Percentiles rank a stretch among this genome's conserved stretches.
Conservation (phyloP, 2,888 invertebrate species). For the Drosophila infuscata region DNA sequence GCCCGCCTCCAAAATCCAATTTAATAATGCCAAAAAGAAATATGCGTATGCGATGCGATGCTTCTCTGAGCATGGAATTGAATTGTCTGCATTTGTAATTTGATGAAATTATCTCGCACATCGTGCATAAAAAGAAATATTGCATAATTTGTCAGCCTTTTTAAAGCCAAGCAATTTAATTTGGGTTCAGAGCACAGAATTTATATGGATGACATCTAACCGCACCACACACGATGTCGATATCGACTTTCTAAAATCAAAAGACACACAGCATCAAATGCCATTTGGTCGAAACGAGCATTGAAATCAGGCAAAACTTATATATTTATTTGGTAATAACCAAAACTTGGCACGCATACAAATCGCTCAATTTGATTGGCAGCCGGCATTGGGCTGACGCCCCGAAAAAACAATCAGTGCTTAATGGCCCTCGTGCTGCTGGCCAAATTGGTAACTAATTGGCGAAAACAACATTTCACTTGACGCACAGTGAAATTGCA, state of each 20-base stretch:
- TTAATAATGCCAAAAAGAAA: conserved; percentile 24
- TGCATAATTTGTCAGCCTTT: conserved; percentile 60
- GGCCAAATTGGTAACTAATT: conserved; percentile 73
- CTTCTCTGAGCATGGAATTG: conserved; percentile 44
- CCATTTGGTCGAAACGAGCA: conserved; percentile 23
- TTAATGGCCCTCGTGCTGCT: conserved; percentile 60
- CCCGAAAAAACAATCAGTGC: conserved; percentile 66
- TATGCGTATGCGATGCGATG: conserved; percentile 26
- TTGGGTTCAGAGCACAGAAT: conserved; percentile 45
- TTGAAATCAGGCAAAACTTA: conserved; percentile 31
- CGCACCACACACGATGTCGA: conserved; percentile 39
- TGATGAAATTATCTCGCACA: conserved; percentile 31
- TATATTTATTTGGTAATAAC: conserved; percentile 26
- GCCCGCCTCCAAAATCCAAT: conserved; percentile 9
- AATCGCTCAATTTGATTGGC: conserved; percentile 68
- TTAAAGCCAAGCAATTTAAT: conserved; percentile 46
- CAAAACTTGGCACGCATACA: conserved; percentile 62
- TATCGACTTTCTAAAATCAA: conserved; percentile 63
- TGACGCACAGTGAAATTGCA: conserved; percentile 63
- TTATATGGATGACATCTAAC: conserved; percentile 58
- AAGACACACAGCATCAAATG: conserved; percentile 39
- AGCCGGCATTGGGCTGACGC: conserved; percentile 48
- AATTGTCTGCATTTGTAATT: conserved; percentile 51
- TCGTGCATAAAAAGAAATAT: conserved; percentile 29
- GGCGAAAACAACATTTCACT: conserved; percentile 77